Conservation (phyloP, 2,797 vertebrate genomes). For the Ambastaia sidthimunki region DNA sequence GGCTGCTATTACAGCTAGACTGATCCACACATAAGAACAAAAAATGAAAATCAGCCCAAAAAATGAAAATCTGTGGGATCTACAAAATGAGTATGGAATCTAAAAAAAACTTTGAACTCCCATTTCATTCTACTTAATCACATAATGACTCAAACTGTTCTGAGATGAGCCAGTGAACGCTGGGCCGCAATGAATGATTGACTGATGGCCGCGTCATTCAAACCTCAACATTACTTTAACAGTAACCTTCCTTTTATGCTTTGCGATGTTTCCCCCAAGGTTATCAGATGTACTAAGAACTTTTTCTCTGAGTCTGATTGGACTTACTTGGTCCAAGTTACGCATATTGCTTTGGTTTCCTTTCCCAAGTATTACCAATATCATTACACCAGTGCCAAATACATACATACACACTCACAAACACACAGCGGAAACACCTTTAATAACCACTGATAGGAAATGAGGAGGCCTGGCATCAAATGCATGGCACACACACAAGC, state of each 20-base stretch:
- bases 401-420: constrained; percentile 67
- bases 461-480: constrained; percentile 86
- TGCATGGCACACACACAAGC: constrained; percentile 85
- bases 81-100: neutral
- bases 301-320: constrained; percentile 16
- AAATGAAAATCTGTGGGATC: neutral
- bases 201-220: too few species aligned
- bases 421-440: constrained; percentile 79
- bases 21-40: neutral
- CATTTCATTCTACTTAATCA: neutral
- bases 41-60: neutral
- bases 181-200: neutral
- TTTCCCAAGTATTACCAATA: constrained; percentile 40
- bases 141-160: neutral
- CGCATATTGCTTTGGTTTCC: constrained; percentile 37
- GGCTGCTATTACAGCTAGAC: neutral
- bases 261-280: neutral
- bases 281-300: constrained; percentile 7
- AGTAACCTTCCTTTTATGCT: neutral
- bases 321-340: neutral
- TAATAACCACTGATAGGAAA: constrained; percentile 85
- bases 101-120: constrained; percentile 1
- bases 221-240: neutral
- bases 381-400: constrained; percentile 71
- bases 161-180: neutral